Evolutionary conservation across 2,888 invertebrate genomes (phyloP), one percentile per base, ranked within the genome.

Genomic region (Chymomyza caudatula): DNA sequence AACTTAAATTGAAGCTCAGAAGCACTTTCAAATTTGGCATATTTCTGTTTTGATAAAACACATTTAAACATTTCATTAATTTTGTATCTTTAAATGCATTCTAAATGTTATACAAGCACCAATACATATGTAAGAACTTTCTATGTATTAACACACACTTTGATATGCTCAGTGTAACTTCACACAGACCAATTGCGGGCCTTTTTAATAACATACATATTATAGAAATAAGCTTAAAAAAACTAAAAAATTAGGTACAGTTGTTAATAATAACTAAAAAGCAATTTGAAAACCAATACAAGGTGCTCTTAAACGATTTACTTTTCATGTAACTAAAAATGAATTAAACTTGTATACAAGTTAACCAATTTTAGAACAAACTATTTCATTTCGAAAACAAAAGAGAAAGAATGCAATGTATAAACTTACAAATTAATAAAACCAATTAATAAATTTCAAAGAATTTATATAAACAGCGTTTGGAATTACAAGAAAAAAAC

Each of bases 351-450:
- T 5, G 11, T 29, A 17, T 11, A 15, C 15, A 22, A 2, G 11
- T 3, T 8, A 37, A 37, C 8, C 29, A 29, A n/a, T 4, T 15
- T 17, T 20, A 25, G 23, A 13, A 73, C 69, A 69, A 69, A 69
- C 74, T 49, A 23, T 60, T 74, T 69, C 74, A 77, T 74, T 73
- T 42, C 37, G 62, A 73, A 52, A 62, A 73, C 15, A 64, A 62
- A 53, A n/a, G n/a, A n/a, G n/a, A n/a, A n/a, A n/a, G n/a, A 62
- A 47, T 63, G 65, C 73, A 66, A 44, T 51, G 29, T 5, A 51
- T 42, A 57, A 15, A 49, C 15, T 56, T 56, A 23, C 52, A 37
- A 37, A 15, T 66, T n/a, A 19, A 47, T 19, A 65, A 59, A 65
- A 55, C 66, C 66, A 65, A 69, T 65, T 77, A 77, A 64, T 59